Evolutionary conservation across 1,140 invertebrate genomes (phyloP).

Genomic region (Cheumatopsyche charites): DNA sequence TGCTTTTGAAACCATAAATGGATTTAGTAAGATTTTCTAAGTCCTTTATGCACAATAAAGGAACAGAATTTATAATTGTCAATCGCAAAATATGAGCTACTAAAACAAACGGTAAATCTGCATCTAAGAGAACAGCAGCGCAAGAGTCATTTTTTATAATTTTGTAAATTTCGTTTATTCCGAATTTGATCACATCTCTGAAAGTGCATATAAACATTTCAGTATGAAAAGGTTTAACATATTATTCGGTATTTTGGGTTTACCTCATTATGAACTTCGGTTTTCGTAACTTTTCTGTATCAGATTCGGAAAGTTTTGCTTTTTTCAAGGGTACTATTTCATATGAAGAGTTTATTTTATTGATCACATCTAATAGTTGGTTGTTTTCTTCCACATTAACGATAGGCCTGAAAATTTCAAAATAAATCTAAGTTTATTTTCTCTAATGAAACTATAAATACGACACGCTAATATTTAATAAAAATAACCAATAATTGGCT

Average conservation of each 20-base stretch:
- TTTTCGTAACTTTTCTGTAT: background rate
- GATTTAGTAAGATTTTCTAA: conserved; percentile 19
- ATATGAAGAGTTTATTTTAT: conserved; percentile 6
- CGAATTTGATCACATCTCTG: conserved; percentile 40
- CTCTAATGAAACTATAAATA: background rate
- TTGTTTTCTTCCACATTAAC: conserved; percentile 17
- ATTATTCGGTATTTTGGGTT: too few relatives aligned
- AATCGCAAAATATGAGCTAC: conserved; percentile 34
- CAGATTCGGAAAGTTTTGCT: too few relatives aligned
- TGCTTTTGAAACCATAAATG: conserved; percentile 41
- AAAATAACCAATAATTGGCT: conserved; percentile 15
- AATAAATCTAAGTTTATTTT: conserved; percentile 5
- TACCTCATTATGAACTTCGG: background rate
- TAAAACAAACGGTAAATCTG: conserved; percentile 39
- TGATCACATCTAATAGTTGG: conserved; percentile 3
- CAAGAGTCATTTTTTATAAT: conserved; percentile 33
- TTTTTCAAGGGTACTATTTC: too few relatives aligned
- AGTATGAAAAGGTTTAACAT: background rate
- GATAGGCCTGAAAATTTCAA: conserved; percentile 26
- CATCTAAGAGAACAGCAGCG: conserved; percentile 41
- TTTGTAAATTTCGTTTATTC: conserved; percentile 41
- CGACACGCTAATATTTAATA: background rate
- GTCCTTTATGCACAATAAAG: conserved; percentile 37
- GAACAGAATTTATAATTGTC: conserved; percentile 30
- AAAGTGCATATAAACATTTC: conserved; percentile 27